Evolutionary conservation across 37 sponge, comb jelly and placozoan species (phyloP).

Genomic region (Cliona cf. orientalis): DNA sequence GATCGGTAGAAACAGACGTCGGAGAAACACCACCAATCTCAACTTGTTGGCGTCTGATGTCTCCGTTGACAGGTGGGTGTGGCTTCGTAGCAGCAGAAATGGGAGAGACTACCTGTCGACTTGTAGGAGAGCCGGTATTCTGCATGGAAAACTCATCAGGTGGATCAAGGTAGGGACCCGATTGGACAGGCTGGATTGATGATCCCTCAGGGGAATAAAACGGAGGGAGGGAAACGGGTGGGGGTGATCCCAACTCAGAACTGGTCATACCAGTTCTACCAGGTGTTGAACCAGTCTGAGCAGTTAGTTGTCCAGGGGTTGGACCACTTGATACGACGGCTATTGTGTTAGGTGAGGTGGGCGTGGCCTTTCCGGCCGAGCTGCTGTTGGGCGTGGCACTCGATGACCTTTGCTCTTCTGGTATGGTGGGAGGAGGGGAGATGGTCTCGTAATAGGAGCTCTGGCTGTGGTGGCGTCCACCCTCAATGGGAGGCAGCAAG

Average conservation of each 20-base stretch:
- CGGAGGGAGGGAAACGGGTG: constrained; percentile 3
- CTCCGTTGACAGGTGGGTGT: constrained; percentile 14
- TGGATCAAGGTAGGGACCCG: background rate
- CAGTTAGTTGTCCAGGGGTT: too few species aligned
- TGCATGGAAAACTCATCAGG: background rate
- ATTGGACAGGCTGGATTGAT: background rate
- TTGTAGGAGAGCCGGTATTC: background rate
- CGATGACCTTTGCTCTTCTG: background rate
- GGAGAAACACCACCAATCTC: background rate
- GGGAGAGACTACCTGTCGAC: too few species aligned
- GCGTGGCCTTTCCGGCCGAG: background rate
- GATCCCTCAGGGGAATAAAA: background rate
- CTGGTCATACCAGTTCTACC: background rate
- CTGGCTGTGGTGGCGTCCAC: background rate
- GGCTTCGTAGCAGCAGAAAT: background rate
- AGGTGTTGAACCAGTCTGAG: background rate
- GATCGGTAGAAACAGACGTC: background rate
- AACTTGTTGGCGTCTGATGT: constrained; percentile 10
- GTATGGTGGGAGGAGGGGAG: constrained; percentile 4
- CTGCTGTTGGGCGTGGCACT: background rate
- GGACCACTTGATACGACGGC: too few species aligned
- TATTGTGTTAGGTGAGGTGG: background rate
- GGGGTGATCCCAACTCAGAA: background rate
- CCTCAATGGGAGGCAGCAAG: background rate
- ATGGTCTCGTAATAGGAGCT: background rate